Evolutionary conservation across 2,797 vertebrate genomes (phyloP).

Genomic region (Gymnocypris eckloni): DNA sequence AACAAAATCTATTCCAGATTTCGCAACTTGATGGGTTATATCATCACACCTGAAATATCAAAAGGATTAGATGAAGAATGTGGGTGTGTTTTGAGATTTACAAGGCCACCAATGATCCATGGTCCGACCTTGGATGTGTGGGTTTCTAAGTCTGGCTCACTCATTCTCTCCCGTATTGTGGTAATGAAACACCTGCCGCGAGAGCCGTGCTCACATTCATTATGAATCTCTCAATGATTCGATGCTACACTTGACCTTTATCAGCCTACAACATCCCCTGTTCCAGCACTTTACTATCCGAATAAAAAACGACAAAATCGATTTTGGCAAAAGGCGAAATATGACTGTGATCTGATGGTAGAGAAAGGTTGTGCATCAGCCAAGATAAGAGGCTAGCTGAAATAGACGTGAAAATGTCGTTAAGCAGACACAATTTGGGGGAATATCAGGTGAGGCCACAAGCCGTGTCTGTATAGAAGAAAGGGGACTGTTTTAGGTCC

Average conservation of each 20-base stretch:
- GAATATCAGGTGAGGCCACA: conserved; percentile 56
- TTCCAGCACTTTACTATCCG: conserved; percentile 25
- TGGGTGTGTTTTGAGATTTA: conserved; percentile 60
- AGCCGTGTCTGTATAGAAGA: conserved; percentile 55
- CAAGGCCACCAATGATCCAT: conserved; percentile 55
- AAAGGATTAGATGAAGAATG: conserved; percentile 42
- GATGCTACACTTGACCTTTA: conserved; percentile 79
- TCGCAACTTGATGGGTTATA: conserved; percentile 36
- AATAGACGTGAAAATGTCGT: conserved; percentile 80
- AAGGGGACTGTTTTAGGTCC: neutral
- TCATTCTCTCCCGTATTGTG: conserved; percentile 40
- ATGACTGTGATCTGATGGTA: conserved; percentile 82
- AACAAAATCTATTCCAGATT: conserved; percentile 41
- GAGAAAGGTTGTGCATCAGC: conserved; percentile 81
- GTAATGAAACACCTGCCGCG: conserved; percentile 72
- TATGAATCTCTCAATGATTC: conserved; percentile 81
- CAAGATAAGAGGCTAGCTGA: conserved; percentile 74
- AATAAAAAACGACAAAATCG: conserved; percentile 41
- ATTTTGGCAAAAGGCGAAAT: conserved; percentile 80
- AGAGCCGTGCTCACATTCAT: conserved; percentile 76
- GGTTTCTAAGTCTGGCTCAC: conserved; percentile 64
- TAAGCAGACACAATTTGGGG: conserved; percentile 55
- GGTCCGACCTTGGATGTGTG: conserved; percentile 64
- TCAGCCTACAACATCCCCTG: conserved; percentile 30
- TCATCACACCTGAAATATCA: conserved; percentile 54